These are phyloP conservation scores for Shinisaurus crocodilurus DNA, from an alignment of 2,113 vertebrate genomes.

Conservation along the genomic window DNA sequence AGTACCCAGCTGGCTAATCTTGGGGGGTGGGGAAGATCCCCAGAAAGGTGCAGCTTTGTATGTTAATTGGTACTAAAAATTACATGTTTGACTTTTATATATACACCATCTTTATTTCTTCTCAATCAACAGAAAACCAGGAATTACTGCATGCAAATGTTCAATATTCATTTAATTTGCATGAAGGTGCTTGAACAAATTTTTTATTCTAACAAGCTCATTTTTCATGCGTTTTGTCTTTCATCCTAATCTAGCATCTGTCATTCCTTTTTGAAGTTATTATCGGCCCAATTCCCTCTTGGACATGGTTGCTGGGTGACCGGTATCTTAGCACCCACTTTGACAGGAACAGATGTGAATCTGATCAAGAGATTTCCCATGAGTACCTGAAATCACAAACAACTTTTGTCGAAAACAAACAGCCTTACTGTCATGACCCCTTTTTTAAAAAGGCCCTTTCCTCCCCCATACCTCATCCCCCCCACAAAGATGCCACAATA, in stretches of 20 bases:
- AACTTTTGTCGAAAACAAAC: constrained; percentile 99
- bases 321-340: constrained; percentile 99
- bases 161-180: constrained; percentile 94
- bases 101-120: constrained; percentile 75
- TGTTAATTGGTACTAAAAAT: constrained; percentile 82
- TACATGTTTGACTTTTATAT: constrained; percentile 68
- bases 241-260: constrained; percentile 99
- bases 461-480: constrained; percentile 61
- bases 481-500: constrained; percentile 59
- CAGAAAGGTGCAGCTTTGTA: constrained; percentile 84
- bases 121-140: constrained; percentile 83
- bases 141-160: constrained; percentile 83
- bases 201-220: constrained; percentile 97
- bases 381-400: constrained; percentile 99
- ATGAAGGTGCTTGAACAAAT: constrained; percentile 97
- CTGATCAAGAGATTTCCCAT: constrained; percentile 99
- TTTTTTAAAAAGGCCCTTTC: constrained; percentile 54
- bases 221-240: constrained; percentile 93
- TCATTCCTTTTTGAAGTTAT: constrained; percentile 99
- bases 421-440: constrained; percentile 83
- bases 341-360: constrained; percentile 99
- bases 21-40: constrained; percentile 61
- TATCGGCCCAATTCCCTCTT: constrained; percentile 99
- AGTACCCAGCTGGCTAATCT: constrained; percentile 95
- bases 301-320: constrained; percentile 99